A percentile compares a stretch with the other conserved stretches of the same genome.
Conservation (phyloP, 2,113 vertebrate species). For the Pongo pygmaeus region DNA sequence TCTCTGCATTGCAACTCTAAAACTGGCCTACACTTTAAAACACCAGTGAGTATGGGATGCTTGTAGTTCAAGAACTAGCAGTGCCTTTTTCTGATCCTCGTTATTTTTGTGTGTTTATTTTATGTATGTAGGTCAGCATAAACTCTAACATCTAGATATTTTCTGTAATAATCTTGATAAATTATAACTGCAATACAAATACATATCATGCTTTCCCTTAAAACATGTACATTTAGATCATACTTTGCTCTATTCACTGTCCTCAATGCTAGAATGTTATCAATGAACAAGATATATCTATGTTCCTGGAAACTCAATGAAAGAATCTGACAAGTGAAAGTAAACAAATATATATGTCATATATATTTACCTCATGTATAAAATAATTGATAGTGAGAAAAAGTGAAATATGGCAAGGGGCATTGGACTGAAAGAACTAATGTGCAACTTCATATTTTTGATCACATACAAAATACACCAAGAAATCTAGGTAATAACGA, state of each 20-base stretch:
- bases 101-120: neutral
- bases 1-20: neutral
- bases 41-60: fast-evolving
- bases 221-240: neutral
- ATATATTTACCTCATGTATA: neutral
- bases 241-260: neutral
- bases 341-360: neutral
- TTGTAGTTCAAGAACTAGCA: neutral
- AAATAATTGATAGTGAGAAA: neutral
- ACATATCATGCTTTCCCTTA: neutral
- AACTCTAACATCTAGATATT: neutral
- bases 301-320: neutral
- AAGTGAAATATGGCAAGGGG: neutral
- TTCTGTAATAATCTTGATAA: neutral
- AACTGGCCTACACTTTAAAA: neutral
- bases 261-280: neutral
- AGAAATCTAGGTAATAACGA: neutral
- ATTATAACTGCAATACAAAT: neutral
- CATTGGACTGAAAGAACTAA: neutral
- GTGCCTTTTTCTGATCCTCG: neutral
- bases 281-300: neutral
- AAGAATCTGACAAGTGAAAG: neutral
- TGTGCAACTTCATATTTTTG: neutral
- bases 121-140: neutral
- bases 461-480: neutral